Percentiles rank a stretch among this genome's conserved stretches.
phyloP scores from a whole-genome alignment of 2,797 vertebrate genomes.

The Champsocephalus esox region DNA sequence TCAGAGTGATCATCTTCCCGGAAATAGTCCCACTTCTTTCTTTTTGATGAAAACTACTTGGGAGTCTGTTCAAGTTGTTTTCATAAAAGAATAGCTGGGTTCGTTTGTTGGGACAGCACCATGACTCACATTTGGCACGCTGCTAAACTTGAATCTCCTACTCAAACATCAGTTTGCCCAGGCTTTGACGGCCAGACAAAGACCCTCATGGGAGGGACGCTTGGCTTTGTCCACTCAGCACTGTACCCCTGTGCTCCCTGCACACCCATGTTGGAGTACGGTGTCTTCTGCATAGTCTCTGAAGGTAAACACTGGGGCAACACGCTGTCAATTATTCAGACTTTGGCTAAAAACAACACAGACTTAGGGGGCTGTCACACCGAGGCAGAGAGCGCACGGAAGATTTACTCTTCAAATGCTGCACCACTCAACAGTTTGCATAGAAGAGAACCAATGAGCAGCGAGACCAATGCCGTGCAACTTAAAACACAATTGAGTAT shows the following conservation, averaged over 20 bases:
- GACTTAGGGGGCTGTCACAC: conserved; percentile 61
- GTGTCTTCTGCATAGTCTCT: conserved; percentile 63
- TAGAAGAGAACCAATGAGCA: conserved; percentile 31
- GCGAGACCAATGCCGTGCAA: conserved; percentile 27
- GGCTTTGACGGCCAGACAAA: conserved; percentile 70
- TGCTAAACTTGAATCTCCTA: conserved; percentile 65
- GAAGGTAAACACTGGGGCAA: conserved; percentile 74
- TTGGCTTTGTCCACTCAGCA: conserved; percentile 71
- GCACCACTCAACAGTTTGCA: conserved; percentile 61
- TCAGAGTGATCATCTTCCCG: conserved; percentile 6
- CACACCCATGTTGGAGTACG: conserved; percentile 50
- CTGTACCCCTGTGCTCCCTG: conserved; percentile 56
- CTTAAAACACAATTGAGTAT: conserved; percentile 40
- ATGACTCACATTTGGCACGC: conserved; percentile 72
- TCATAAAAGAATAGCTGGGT: conserved; percentile 30
- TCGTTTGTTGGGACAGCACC: conserved; percentile 34
- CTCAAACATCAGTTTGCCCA: conserved; percentile 71
- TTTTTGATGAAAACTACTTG: conserved; percentile 22
- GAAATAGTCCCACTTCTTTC: conserved; percentile 2
- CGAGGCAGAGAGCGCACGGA: conserved; percentile 19
- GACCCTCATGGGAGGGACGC: conserved; percentile 58
- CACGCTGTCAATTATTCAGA: conserved; percentile 75
- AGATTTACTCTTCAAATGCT: conserved; percentile 67
- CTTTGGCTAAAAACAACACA: conserved; percentile 61
- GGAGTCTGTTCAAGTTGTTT: neutral